Percentiles rank a stretch among this genome's conserved stretches.
Conservation (phyloP, 2,888 invertebrate species). For the Drosophila greeni region DNA sequence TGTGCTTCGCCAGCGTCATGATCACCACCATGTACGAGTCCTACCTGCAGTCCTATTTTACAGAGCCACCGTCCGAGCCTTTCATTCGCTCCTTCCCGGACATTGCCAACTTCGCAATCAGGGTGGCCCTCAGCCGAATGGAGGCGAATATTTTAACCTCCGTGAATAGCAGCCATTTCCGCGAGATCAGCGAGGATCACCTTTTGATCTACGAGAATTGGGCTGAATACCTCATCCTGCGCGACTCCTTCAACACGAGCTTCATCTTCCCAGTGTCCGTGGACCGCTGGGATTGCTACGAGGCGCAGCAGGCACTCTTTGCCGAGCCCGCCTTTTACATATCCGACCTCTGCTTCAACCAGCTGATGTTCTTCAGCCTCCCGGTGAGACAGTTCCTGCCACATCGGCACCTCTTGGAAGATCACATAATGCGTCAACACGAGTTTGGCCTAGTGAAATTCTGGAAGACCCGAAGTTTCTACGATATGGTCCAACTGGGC, state of each 20-base stretch:
- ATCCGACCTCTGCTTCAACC: constrained; percentile 44
- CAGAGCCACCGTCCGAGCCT: constrained; percentile 32
- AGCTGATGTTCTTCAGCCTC: constrained; percentile 21
- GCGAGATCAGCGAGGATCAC: not conserved
- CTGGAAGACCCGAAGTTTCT: constrained; percentile 44
- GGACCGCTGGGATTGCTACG: constrained; percentile 45
- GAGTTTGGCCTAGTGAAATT: constrained; percentile 38
- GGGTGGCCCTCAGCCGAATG: constrained; percentile 6
- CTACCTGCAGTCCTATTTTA: constrained; percentile 52
- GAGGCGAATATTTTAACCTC: constrained; percentile 11
- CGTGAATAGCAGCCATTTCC: constrained; percentile 2
- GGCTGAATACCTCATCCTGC: constrained; percentile 10
- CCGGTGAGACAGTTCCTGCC: constrained; percentile 50
- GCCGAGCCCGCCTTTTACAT: constrained; percentile 46
- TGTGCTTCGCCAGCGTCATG: constrained; percentile 60
- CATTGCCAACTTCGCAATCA: constrained; percentile 9
- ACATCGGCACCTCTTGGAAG: constrained; percentile 51
- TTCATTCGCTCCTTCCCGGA: constrained; percentile 26
- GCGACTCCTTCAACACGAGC: constrained; percentile 43
- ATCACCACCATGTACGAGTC: constrained; percentile 60
- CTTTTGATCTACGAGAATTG: constrained; percentile 6
- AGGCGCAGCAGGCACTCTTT: constrained; percentile 54
- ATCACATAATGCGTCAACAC: constrained; percentile 40
- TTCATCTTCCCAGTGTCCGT: constrained; percentile 43
- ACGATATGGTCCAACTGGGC: constrained; percentile 40